Evolutionary conservation across 2,113 vertebrate species (phyloP), one percentile per base, ranked within the genome.

Genomic region (Bubalus kerabau): DNA sequence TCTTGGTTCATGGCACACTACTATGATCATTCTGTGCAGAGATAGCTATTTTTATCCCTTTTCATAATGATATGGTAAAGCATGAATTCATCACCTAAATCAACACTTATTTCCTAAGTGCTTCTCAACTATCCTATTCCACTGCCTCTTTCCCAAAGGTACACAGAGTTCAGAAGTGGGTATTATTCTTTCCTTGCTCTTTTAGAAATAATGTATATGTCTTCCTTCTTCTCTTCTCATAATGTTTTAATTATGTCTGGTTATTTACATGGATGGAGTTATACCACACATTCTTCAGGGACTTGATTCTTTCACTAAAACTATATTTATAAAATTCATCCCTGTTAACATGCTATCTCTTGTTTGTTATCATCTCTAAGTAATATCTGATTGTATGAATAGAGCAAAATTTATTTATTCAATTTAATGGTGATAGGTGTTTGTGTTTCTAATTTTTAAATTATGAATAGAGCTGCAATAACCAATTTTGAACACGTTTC

Each of bases 361-460:
- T 85, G 52, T 87, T 95, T 94, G 30, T 74, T 90, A 93, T 92
- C 40, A 84, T 26, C 30, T 97, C 16, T 87, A 67, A 95, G 50
- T 56, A 92, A 59, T 8, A 90, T 78, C 81, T 93, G 85, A 88
- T 88, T 95, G 36, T 89, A 48, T 95, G 71, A 92, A 85, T 60
- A 92, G 24, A 94, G 12, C 59, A 74, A 48, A 52, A 50, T 91
- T 82, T 90, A 81, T 85, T 85, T 96, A 96, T 95, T 96, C 64
- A 90, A 56, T 87, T 54, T 92, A 71, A 82, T 85, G 30, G 81
- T 96, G 71, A 96, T 82, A 94, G 80, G 32, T 48, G 50, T 81
- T 96, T 97, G 40, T 88, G 32, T 67, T 92, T 86, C 7, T 23
- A 52, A 16, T 43, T 96, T 87, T 52, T 76, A 82, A 92, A 78